Conservation (phyloP, 2,888 invertebrate species). For the Dascillus cervinus region DNA sequence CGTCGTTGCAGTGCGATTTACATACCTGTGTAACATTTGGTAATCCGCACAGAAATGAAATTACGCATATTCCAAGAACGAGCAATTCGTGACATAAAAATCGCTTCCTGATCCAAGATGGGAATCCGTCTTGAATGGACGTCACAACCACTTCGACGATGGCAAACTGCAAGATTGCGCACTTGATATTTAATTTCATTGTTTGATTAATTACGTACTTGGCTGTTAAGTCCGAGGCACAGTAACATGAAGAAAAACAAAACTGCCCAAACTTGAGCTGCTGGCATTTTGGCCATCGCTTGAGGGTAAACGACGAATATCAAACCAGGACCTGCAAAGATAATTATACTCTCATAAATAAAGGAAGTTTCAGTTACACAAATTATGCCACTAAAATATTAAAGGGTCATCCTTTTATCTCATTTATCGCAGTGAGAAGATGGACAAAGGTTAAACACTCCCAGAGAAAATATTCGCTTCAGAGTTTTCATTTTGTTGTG, state of each 20-base stretch:
- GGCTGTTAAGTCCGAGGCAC: slow-evolving; percentile 80
- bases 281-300: slow-evolving; percentile 89
- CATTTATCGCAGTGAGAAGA: too few relatives aligned
- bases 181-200: neutral
- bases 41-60: slow-evolving; percentile 78
- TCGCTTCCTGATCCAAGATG: slow-evolving; percentile 73
- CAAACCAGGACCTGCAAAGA: slow-evolving; percentile 64
- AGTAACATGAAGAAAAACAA: slow-evolving; percentile 87
- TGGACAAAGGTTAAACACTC: too few relatives aligned
- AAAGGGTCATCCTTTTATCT: too few relatives aligned
- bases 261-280: slow-evolving; percentile 83
- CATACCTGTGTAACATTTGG: slow-evolving; percentile 78
- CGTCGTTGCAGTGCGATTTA: too few relatives aligned
- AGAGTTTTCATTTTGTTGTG: too few relatives aligned
- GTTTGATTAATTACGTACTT: slow-evolving; percentile 48
- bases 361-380: too few relatives aligned
- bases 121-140: slow-evolving; percentile 88
- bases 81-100: slow-evolving; percentile 81
- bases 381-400: too few relatives aligned
- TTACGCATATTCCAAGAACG: slow-evolving; percentile 73
- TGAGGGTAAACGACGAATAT: slow-evolving; percentile 89
- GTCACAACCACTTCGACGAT: slow-evolving; percentile 92
- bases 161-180: slow-evolving; percentile 65
- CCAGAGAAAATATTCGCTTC: too few relatives aligned
- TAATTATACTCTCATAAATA: slow-evolving; percentile 4